Evolutionary conservation across 2,888 invertebrate genomes (phyloP), one percentile per base, ranked within the genome.

Genomic region (Criorhina ranunculi): DNA sequence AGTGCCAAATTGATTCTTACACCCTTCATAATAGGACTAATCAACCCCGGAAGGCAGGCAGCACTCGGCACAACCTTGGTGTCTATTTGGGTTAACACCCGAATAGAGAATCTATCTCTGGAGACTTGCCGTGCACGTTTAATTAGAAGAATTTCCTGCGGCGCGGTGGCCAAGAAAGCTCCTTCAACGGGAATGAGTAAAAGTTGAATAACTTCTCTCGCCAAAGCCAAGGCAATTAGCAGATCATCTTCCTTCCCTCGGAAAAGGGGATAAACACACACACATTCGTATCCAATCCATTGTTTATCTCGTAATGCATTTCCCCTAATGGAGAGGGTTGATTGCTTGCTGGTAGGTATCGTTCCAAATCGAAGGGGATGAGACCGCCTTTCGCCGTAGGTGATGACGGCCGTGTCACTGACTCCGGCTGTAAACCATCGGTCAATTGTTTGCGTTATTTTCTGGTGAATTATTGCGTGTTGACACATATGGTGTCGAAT

Each of bases 401-500:
- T 70, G 76, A 70, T 70, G 76, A 11, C 40, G 59, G 29, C 64
- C 31, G 51, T 49, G 17, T 53, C 12, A 46, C 33, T 24, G 44
- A 42, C 17, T 53, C 46, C 46, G 49, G 31, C 60, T 60, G 75
- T 79, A 73, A 86, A 75, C 80, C 76, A 69, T 79, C 85, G 91
- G 90, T 89, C 91, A 91, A 91, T 91, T 90, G 91, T 90, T 90
- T 90, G 89, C 89, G 91, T 91, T 91, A 90, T 90, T 90, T 90
- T 89, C 90, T 91, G 91, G 91, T 91, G 90, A 91, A 89, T 91
- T 91, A 91, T 91, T 91, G 91, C 91, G 91, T 92, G 91, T 91
- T 92, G 91, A 91, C 91, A 91, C 91, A 91, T 91, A 91, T 91
- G 91, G 91, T 91, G 91, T 91, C 90, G 91, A 90, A 91, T 91